Conservation (phyloP, 2,797 vertebrate species). For the Falco cherrug region DNA sequence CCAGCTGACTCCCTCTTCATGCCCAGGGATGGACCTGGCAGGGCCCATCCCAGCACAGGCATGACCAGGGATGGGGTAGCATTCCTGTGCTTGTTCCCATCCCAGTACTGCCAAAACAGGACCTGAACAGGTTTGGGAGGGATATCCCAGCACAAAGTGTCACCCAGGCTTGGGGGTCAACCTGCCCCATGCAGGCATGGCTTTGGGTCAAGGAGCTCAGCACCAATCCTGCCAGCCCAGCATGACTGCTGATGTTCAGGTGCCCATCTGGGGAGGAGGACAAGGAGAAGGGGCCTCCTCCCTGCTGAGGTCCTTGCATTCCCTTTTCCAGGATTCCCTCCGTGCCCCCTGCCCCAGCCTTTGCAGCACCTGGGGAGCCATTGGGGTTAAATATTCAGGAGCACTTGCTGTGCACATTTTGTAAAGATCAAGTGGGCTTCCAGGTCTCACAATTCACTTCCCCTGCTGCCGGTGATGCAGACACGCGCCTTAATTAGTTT, state of each 20-base stretch:
- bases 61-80: fast-evolving
- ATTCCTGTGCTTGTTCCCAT: neutral
- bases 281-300: neutral
- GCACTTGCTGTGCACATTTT: neutral
- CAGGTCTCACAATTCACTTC: slow-evolving; percentile 15
- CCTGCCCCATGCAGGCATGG: neutral
- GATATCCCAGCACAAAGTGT: neutral
- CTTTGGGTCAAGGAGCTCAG: neutral
- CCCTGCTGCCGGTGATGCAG: slow-evolving; percentile 11
- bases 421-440: slow-evolving; percentile 41
- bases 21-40: neutral
- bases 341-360: fast-evolving
- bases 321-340: neutral
- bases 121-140: neutral
- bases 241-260: fast-evolving
- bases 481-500: neutral
- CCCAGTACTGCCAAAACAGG: neutral
- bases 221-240: neutral
- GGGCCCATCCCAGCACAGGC: neutral
- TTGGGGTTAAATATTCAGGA: slow-evolving; percentile 37
- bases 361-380: neutral
- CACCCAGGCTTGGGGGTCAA: neutral
- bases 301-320: fast-evolving
- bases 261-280: neutral
- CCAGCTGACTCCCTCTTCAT: fast-evolving